A percentile compares a stretch with the other conserved stretches of the same genome.
Conservation (phyloP, 2,113 vertebrate genomes). For the Scalopus aquaticus region DNA sequence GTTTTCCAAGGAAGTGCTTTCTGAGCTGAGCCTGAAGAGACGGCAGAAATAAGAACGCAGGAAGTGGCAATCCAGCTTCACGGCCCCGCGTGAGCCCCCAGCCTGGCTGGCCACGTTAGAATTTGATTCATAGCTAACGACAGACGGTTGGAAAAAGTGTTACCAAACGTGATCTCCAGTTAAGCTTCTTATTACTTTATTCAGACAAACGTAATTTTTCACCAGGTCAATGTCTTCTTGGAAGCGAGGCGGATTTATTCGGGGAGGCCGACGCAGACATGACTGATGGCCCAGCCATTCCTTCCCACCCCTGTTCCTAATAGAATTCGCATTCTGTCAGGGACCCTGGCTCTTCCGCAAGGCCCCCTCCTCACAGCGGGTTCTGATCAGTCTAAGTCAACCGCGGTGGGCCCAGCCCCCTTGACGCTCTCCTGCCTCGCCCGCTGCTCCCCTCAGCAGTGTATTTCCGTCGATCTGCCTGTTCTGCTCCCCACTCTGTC, state of each 20-base stretch:
- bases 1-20: background rate
- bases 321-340: background rate
- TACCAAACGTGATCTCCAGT: background rate
- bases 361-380: background rate
- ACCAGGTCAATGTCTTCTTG: background rate
- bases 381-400: background rate
- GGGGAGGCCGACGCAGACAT: background rate
- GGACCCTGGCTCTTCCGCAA: background rate
- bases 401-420: rapidly evolving
- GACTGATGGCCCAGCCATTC: background rate
- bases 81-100: background rate
- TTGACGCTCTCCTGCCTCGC: too few relatives aligned
- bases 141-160: background rate
- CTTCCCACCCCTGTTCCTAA: background rate
- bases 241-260: background rate
- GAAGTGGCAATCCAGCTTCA: background rate
- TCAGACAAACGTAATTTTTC: conserved; percentile 5
- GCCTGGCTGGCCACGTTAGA: background rate
- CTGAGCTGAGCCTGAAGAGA: background rate
- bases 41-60: background rate
- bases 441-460: too few relatives aligned
- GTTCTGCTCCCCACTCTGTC: too few relatives aligned
- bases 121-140: background rate
- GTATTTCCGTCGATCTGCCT: too few relatives aligned
- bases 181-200: conserved; percentile 24